A percentile compares a stretch with the other conserved stretches of the same genome.
Evolutionary conservation across 2,888 invertebrate genomes (phyloP).

Genomic region (Falcaria lacertinaria): DNA sequence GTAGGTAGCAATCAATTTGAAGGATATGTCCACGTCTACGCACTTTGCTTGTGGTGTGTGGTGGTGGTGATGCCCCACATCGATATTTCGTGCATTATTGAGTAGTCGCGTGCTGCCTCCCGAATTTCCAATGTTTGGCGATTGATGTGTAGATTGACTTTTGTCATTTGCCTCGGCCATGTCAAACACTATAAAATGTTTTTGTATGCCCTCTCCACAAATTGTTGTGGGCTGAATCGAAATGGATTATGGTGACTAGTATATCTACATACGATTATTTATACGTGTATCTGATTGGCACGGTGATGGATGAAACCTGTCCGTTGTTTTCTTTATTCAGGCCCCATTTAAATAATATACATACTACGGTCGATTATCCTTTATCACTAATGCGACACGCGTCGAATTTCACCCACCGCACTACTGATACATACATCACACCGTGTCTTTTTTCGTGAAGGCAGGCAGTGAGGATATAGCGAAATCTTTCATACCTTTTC

Average conservation of each 20-base stretch:
- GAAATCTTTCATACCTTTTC: too few species aligned
- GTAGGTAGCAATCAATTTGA: slow-evolving; percentile 3
- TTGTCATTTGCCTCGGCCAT: slow-evolving; percentile 76
- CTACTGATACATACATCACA: neutral
- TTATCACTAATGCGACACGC: slow-evolving; percentile 21
- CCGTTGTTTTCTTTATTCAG: slow-evolving; percentile 49
- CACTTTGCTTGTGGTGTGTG: slow-evolving; percentile 30
- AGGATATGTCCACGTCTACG: slow-evolving; percentile 49
- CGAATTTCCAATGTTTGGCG: slow-evolving; percentile 79
- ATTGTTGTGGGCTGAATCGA: slow-evolving; percentile 59
- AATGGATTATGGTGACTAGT: slow-evolving; percentile 72
- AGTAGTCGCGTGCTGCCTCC: slow-evolving; percentile 75
- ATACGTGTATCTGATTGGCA: slow-evolving; percentile 64
- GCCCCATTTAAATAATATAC: slow-evolving; percentile 32
- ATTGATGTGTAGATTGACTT: slow-evolving; percentile 80
- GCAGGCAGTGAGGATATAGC: too few species aligned
- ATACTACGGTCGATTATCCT: slow-evolving; percentile 29
- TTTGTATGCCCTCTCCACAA: slow-evolving; percentile 69
- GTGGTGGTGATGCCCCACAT: slow-evolving; percentile 66
- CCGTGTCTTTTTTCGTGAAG: too few species aligned
- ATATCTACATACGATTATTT: slow-evolving; percentile 40
- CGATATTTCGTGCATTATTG: slow-evolving; percentile 78
- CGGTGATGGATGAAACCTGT: slow-evolving; percentile 65
- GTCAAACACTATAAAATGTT: slow-evolving; percentile 74
- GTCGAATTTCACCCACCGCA: too few species aligned